Conservation (phyloP, 2,113 vertebrate species). For the Sialia sialis region DNA sequence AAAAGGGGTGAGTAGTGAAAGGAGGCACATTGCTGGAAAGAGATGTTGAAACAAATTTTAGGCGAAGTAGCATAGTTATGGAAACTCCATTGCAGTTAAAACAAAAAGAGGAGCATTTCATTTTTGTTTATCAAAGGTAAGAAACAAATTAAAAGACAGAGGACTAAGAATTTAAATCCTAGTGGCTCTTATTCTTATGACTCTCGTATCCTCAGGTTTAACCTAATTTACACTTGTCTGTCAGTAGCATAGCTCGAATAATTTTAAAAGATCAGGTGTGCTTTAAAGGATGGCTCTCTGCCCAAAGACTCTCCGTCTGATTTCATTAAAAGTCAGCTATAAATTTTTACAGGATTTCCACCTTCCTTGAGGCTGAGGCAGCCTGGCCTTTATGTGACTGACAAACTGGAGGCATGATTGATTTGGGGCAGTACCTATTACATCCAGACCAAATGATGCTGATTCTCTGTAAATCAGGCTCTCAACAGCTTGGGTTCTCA, state of each 20-base stretch:
- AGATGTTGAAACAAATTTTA: background rate
- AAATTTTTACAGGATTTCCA: background rate
- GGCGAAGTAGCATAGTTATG: background rate
- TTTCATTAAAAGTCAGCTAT: constrained; percentile 14
- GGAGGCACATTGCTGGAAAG: background rate
- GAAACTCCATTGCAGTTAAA: background rate
- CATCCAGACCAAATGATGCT: background rate
- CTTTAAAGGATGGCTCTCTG: background rate
- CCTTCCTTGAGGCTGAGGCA: background rate
- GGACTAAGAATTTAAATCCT: background rate
- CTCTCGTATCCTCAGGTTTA: background rate
- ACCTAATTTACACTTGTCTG: background rate
- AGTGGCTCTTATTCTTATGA: background rate
- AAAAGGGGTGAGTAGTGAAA: background rate
- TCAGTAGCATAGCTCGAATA: background rate
- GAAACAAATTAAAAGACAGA: background rate
- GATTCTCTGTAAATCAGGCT: background rate
- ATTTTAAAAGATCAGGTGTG: background rate
- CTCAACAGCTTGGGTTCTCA: background rate
- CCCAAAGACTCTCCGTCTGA: background rate
- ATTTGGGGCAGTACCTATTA: background rate
- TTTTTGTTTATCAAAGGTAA: background rate
- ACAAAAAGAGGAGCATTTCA: background rate
- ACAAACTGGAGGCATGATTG: background rate
- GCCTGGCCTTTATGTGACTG: background rate